Percentiles rank a stretch among this genome's conserved stretches.
Conservation (phyloP, 2,797 vertebrate genomes). For the Spea hammondii region DNA sequence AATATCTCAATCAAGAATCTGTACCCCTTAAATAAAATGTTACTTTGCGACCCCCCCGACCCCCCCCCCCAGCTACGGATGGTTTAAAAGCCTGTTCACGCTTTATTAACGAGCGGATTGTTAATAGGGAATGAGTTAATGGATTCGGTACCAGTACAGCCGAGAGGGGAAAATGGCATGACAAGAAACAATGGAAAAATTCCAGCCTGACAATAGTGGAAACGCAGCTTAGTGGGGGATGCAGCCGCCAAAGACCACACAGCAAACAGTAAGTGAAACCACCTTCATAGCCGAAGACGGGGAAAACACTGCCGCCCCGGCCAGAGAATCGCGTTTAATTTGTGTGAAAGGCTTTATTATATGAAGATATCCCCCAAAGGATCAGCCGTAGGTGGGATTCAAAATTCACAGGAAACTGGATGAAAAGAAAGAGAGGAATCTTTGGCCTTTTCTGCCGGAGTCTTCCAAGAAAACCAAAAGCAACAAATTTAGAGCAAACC, state of each 20-base stretch:
- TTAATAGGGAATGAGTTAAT: constrained; percentile 29
- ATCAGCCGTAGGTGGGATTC: constrained; percentile 44
- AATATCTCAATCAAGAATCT: too few relatives aligned
- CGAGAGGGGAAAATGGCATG: constrained; percentile 51
- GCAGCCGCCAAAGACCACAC: constrained; percentile 61
- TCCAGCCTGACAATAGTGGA: constrained; percentile 63
- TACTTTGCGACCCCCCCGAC: too few relatives aligned
- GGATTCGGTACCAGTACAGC: neutral
- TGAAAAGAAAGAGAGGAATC: neutral
- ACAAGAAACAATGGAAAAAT: constrained; percentile 59
- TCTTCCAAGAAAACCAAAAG: constrained; percentile 39
- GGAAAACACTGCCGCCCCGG: constrained; percentile 38
- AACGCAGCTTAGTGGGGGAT: constrained; percentile 57
- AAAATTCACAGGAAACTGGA: constrained; percentile 40
- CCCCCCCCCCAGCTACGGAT: too few relatives aligned
- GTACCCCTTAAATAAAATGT: too few relatives aligned
- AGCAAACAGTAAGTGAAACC: constrained; percentile 62
- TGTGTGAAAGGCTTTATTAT: constrained; percentile 54
- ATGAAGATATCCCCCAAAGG: constrained; percentile 46
- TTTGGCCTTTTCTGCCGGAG: neutral
- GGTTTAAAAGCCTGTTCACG: too few relatives aligned
- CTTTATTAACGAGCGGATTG: too few relatives aligned
- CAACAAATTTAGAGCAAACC: neutral
- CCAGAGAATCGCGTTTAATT: constrained; percentile 53
- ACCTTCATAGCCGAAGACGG: constrained; percentile 57